Evolutionary conservation across 2,797 vertebrate species (phyloP), one percentile per base, ranked within the genome.

Genomic region (Denticeps clupeoides): DNA sequence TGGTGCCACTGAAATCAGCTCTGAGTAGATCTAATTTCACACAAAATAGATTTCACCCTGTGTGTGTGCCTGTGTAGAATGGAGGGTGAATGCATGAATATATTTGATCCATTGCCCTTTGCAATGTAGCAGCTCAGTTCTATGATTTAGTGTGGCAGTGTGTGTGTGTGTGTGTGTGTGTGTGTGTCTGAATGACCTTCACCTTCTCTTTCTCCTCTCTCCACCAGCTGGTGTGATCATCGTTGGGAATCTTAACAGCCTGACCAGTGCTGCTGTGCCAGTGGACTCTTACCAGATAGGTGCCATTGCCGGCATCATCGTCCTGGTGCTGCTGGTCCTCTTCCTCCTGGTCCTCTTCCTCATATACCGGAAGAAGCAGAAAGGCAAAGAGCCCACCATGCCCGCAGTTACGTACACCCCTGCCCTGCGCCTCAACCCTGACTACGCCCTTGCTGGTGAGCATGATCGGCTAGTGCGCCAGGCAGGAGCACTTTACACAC

Each of bases 241-340:
- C 26, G 83, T 89, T 29, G 89, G 89, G 42, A 95, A 85, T 61
- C 71, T 89, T 59, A 91, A 96, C 79, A 95, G 88, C 67, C 70
- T 88, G 59, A 94, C 92, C 63, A 98, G 89, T 6, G 74, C 90
- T 0, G 90, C 88, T 1, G 75, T 93, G 37, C 89, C 90, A 1
- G 81, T 87, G 7, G 88, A 95, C 56, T 88, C 89, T 25, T 92
- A 97, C 69, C 91, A 94, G 82, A 91, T 95, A 2, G 89, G 91
- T 12, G 89, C 86, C 53, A 89, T 97, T 2, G 77, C 86, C 0
- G 94, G 93, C 52, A 91, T 98, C 72, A 79, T 91, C 18, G 68
- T 94, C 60, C 82, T 98, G 41, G 82, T 97, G 23, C 72, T 97
- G 7, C 79, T 95, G 45, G 83, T 95, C 45, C 82, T 98, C 56